Evolutionary conservation across 2,888 invertebrate species (phyloP).

Genomic region (Plagodis pulveraria): DNA sequence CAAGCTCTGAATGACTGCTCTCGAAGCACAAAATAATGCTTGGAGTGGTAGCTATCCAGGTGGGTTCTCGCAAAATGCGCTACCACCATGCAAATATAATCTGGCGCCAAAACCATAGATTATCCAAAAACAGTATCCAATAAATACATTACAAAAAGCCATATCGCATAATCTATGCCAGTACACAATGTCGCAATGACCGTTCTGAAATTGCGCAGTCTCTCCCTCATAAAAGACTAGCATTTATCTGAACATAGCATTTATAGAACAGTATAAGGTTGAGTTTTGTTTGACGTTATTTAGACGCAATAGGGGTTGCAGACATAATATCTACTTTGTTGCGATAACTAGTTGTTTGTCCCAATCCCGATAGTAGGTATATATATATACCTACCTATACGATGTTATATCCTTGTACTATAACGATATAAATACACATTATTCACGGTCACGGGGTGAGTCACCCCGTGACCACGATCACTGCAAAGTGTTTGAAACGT

Average conservation of each 20-base stretch:
- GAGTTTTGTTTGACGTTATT: neutral
- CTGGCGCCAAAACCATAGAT: constrained; percentile 1
- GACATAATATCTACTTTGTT: neutral
- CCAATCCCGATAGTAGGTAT: constrained; percentile 8
- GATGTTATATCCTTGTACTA: too few relatives aligned
- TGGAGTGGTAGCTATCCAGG: too few relatives aligned
- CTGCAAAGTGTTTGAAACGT: too few relatives aligned
- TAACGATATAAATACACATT: too few relatives aligned
- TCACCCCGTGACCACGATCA: too few relatives aligned
- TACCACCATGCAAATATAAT: too few relatives aligned
- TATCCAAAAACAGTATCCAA: constrained; percentile 1
- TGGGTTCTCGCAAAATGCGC: too few relatives aligned
- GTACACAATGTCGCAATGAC: constrained; percentile 15
- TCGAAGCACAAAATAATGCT: too few relatives aligned
- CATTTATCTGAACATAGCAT: neutral
- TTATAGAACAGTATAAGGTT: neutral
- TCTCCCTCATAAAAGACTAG: neutral
- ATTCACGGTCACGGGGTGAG: too few relatives aligned
- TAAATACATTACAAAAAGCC: neutral
- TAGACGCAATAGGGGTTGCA: constrained; percentile 20
- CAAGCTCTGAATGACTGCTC: too few relatives aligned
- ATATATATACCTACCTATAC: too few relatives aligned
- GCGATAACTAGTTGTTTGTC: constrained; percentile 6
- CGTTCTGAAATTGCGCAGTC: constrained; percentile 15
- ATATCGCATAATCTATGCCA: constrained; percentile 10